Conservation (phyloP, 2,113 vertebrate genomes). For the Desmodus rotundus region DNA sequence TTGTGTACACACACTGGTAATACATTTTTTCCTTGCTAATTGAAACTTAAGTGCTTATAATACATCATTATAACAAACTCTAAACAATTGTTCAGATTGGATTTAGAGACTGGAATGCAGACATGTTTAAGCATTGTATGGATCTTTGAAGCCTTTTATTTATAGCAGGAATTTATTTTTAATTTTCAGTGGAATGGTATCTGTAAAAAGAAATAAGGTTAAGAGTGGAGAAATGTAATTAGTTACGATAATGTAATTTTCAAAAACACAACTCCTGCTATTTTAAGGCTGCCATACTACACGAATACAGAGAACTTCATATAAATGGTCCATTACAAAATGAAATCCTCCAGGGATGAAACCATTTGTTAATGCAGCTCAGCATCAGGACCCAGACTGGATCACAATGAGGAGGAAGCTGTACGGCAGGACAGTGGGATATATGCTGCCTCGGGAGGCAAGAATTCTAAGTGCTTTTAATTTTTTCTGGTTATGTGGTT, state of each 20-base stretch:
- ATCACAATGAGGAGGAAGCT: not conserved
- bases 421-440: not conserved
- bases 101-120: not conserved
- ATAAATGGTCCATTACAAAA: not conserved
- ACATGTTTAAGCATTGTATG: not conserved
- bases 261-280: not conserved
- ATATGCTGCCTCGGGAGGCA: not conserved
- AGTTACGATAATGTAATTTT: not conserved
- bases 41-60: not conserved
- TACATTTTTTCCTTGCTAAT: not conserved
- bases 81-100: not conserved
- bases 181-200: not conserved
- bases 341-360: not conserved
- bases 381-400: not conserved
- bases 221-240: not conserved
- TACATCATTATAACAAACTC: not conserved
- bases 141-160: conserved; percentile 6
- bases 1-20: not conserved
- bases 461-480: not conserved
- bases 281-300: not conserved
- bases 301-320: not conserved
- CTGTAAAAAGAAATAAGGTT: not conserved
- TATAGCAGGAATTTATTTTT: not conserved
- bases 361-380: not conserved
- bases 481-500: conserved; percentile 3